Percentiles rank a stretch among this genome's conserved stretches.
Evolutionary conservation across 2,797 vertebrate species (phyloP).

Genomic region (Serranus cabrilla): DNA sequence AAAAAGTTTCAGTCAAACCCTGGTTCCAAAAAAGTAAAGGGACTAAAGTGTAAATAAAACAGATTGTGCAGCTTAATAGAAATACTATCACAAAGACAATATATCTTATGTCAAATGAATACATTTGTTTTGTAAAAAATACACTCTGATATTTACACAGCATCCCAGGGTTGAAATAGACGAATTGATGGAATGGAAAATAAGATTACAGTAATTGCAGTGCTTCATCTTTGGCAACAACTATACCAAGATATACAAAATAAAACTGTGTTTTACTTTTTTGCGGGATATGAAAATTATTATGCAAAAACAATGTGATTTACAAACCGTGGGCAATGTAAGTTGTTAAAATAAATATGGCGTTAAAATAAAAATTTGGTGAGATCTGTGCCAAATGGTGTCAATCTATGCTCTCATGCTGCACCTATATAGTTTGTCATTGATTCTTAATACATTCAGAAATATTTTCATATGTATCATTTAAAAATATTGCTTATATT

Average conservation of each 20-base stretch:
- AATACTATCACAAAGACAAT: no score
- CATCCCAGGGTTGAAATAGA: no score
- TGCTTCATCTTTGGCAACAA: not conserved
- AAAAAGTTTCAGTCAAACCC: not conserved
- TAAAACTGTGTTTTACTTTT: not conserved
- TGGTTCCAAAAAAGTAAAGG: no score
- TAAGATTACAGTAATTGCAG: not conserved
- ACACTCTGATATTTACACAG: no score
- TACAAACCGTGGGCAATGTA: no score
- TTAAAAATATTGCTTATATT: slow-evolving; percentile 1
- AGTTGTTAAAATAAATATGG: not conserved
- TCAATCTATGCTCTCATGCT: not conserved
- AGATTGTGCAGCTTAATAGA: no score
- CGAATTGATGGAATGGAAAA: not conserved
- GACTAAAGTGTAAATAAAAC: no score
- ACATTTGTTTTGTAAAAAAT: no score
- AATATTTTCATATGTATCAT: not conserved
- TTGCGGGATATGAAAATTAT: no score
- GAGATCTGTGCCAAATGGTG: not conserved
- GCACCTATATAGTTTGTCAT: not conserved
- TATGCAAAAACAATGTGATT: no score
- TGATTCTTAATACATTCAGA: not conserved
- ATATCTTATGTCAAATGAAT: no score
- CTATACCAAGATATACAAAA: not conserved
- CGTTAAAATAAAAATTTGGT: no score